Conservation (phyloP, 2,113 vertebrate genomes). For the Pangasianodon hypophthalmus region DNA sequence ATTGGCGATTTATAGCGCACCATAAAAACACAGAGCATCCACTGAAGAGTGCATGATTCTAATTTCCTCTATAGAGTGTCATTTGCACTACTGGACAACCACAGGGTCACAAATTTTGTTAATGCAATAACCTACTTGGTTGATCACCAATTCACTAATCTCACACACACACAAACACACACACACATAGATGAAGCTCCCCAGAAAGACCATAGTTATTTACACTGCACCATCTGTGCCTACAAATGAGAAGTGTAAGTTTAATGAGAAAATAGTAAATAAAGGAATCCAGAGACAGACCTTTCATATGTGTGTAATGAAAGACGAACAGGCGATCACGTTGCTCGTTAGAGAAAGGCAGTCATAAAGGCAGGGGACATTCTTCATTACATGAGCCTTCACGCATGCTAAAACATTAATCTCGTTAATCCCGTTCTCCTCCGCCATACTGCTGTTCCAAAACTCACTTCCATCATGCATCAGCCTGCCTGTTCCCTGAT, state of each 20-base stretch:
- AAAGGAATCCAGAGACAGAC: slow-evolving; percentile 37
- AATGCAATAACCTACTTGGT: not conserved
- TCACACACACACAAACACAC: slow-evolving; percentile 6
- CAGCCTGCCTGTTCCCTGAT: not conserved
- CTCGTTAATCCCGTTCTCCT: slow-evolving; percentile 30
- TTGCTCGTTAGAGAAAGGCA: slow-evolving; percentile 36
- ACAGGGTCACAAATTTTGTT: slow-evolving; percentile 24
- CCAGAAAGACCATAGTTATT: slow-evolving; percentile 36
- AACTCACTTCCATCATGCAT: slow-evolving; percentile 19
- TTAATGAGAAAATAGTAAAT: slow-evolving; percentile 32
- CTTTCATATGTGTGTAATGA: slow-evolving; percentile 25
- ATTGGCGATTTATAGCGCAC: slow-evolving; percentile 35
- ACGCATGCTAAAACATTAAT: slow-evolving; percentile 32
- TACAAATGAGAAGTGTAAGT: not conserved
- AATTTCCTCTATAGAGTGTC: slow-evolving; percentile 31
- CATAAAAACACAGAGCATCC: slow-evolving; percentile 36
- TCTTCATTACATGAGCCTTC: slow-evolving; percentile 34
- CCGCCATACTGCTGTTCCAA: not conserved
- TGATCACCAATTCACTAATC: slow-evolving; percentile 10
- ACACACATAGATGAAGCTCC: not conserved
- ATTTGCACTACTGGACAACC: slow-evolving; percentile 33
- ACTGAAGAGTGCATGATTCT: slow-evolving; percentile 41
- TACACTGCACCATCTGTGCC: slow-evolving; percentile 26
- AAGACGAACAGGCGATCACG: slow-evolving; percentile 19
- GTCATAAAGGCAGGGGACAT: slow-evolving; percentile 29